Percentiles rank a stretch among this genome's conserved stretches.
Conservation (phyloP, 2,113 vertebrate genomes). For the Microtus pennsylvanicus region DNA sequence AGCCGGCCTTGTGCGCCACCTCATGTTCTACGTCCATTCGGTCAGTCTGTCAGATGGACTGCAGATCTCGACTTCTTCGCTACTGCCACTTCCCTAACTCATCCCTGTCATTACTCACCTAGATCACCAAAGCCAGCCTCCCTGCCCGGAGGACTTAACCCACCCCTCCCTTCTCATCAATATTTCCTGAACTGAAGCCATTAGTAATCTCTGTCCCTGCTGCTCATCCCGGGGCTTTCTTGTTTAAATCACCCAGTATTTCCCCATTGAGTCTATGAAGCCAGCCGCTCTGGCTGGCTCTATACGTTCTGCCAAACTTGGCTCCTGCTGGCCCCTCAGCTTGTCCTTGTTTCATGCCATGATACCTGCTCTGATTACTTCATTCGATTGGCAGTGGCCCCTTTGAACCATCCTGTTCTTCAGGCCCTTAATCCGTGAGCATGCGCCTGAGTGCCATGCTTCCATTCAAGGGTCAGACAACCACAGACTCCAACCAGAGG, state of each 20-base stretch:
- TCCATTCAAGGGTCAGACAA: neutral
- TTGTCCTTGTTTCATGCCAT: neutral
- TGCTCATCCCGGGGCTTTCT: neutral
- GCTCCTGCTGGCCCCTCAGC: neutral
- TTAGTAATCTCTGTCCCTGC: neutral
- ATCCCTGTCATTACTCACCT: neutral
- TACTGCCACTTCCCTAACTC: neutral
- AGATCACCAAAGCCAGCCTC: neutral
- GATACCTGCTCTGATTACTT: neutral
- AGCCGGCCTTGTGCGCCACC: neutral
- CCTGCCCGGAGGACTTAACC: neutral
- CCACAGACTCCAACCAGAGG: neutral
- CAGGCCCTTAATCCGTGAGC: neutral
- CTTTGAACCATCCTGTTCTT: neutral
- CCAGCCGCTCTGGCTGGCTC: neutral
- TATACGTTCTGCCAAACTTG: neutral
- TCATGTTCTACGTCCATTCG: neutral
- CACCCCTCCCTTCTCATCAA: neutral
- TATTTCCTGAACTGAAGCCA: constrained; percentile 30
- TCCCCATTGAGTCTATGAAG: neutral
- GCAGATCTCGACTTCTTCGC: neutral
- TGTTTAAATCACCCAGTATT: constrained; percentile 20
- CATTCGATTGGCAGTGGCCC: neutral
- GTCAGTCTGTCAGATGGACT: neutral
- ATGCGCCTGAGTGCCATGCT: neutral